These are phyloP conservation scores for Nudaria mundana DNA, from an alignment of 2,888 invertebrate genomes.

Conservation along the genomic window DNA sequence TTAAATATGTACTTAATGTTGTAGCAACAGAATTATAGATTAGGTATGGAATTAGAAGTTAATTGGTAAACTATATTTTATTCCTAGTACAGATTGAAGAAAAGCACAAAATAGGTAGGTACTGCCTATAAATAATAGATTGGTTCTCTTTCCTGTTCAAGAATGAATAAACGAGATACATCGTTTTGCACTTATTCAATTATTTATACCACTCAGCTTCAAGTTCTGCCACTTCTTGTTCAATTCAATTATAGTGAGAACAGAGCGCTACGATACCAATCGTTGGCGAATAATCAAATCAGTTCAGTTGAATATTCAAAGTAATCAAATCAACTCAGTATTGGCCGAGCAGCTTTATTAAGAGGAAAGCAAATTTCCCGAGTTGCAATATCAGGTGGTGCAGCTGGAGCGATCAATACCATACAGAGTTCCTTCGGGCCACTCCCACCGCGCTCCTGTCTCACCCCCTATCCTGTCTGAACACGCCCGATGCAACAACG, in stretches of 20 bases:
- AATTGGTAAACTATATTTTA: too few relatives aligned
- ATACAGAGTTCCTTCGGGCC: conserved; percentile 26
- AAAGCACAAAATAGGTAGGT: too few relatives aligned
- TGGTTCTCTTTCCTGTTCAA: neutral
- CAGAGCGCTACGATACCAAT: neutral
- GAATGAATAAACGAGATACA: neutral
- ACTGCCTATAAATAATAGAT: too few relatives aligned
- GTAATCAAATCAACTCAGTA: neutral
- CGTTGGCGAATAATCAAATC: neutral
- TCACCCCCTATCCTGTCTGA: conserved; percentile 15
- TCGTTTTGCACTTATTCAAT: neutral
- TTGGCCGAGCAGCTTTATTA: conserved; percentile 19
- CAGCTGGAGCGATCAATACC: conserved; percentile 64
- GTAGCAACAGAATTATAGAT: too few relatives aligned
- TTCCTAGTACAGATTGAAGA: too few relatives aligned
- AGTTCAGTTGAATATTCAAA: too few relatives aligned
- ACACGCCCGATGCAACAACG: conserved; percentile 19
- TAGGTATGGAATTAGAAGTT: too few relatives aligned
- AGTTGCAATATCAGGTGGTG: conserved; percentile 63
- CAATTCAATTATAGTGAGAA: neutral
- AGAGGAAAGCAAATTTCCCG: conserved; percentile 40
- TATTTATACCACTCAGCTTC: neutral
- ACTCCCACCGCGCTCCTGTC: conserved; percentile 13
- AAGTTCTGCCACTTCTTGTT: neutral
- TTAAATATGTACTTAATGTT: too few relatives aligned